A percentile compares a stretch with the other conserved stretches of the same genome.
Evolutionary conservation across 1,140 invertebrate genomes (phyloP).

Genomic region (Ptiloglossa arizonensis): DNA sequence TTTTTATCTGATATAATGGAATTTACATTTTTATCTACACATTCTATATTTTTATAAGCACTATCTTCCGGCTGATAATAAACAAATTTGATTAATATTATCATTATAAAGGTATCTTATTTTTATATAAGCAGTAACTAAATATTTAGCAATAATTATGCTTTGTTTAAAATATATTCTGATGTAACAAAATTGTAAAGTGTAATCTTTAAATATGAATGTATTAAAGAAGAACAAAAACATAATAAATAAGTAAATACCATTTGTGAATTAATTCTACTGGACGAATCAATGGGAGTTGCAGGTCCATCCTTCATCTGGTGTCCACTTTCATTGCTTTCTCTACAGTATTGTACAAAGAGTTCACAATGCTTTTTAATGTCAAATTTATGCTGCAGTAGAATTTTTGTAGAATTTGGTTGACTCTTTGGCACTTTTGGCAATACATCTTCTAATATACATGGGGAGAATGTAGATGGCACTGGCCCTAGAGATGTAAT

Average conservation of each 20-base stretch:
- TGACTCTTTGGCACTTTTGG: constrained; percentile 75
- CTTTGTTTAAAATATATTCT: background rate
- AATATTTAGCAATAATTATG: background rate
- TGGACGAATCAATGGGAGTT: constrained; percentile 46
- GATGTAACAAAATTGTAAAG: too few relatives aligned
- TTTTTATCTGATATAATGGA: constrained; percentile 51
- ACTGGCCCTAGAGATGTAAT: constrained; percentile 68
- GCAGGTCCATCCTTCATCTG: constrained; percentile 45
- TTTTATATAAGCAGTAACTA: background rate
- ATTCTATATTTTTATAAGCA: constrained; percentile 36
- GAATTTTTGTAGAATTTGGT: constrained; percentile 70
- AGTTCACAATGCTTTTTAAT: constrained; percentile 72
- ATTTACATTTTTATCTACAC: constrained; percentile 53
- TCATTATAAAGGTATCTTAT: background rate
- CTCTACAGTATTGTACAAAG: constrained; percentile 73
- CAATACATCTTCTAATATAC: constrained; percentile 68
- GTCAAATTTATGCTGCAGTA: constrained; percentile 75
- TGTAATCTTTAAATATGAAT: background rate
- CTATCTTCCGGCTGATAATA: constrained; percentile 61
- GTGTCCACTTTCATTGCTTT: constrained; percentile 34
- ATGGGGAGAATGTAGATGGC: constrained; percentile 64
- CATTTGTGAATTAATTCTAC: constrained; percentile 48
- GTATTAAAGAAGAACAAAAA: background rate
- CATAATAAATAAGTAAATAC: constrained; percentile 52
- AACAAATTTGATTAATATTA: constrained; percentile 39